Base-by-base conservation (phyloP, 2,113 vertebrate species). In the Pyxicephalus adspersus region DNA sequence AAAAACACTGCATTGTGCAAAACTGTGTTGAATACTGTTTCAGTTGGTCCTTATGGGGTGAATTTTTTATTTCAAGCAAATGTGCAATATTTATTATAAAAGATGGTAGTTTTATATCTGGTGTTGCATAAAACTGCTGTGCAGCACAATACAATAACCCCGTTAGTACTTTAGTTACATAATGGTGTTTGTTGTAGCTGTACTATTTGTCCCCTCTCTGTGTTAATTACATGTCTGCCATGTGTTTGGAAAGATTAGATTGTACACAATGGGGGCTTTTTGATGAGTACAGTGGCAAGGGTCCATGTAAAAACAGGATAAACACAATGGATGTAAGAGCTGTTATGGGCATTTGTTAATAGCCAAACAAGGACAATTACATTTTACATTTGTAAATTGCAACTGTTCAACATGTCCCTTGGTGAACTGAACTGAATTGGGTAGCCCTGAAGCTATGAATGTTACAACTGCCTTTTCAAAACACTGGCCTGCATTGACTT, bases 201-300 rank as follows among this genome's bases (percentile, higher is more conserved):
- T 22, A 25, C 67, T 8, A 64, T 2, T 25, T 13, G 17, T 15
- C 20, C 20, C 63, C 63, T 77, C 5, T 23, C 38, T 23, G 23
- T 31, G 20, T 15, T 78, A 58, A 68, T 78, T 78, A 78, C n/a
- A 20, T 26, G 29, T 18, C 64, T 34, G 76, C 28, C 64, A 58
- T 78, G 52, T 78, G 64, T 38, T 68, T 57, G 20, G 16, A 20
- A 38, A 78, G 76, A 78, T 78, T 78, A 78, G 23, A 45, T 67
- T 78, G 18, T 68, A 18, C 54, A 78, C 63, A 78, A 67, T 58
- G 64, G 15, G 13, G 61, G 19, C 17, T 64, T 63, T 64, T 38
- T 76, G 26, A 77, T 55, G 26, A n/a, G 29, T 23, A 55, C 50
- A 15, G 38, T 52, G 28, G n/a, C 64, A 57, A 19, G 51, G 28